Base-by-base conservation (phyloP, 2,888 invertebrate genomes). In the Serrognathus titanus region DNA sequence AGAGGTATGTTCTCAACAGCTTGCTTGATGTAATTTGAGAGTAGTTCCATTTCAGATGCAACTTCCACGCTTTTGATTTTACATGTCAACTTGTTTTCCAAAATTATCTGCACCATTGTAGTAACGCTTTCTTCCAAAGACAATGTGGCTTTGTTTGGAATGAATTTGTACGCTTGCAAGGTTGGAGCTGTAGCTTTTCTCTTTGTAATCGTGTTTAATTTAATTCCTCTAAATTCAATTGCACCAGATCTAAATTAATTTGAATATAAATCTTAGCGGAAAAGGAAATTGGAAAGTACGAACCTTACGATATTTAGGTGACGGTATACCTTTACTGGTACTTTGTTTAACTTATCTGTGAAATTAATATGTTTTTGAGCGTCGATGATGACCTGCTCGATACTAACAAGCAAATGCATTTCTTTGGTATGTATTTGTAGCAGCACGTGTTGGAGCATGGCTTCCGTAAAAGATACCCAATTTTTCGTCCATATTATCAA, bases 391-490 rank as follows among this genome's bases (percentile, higher is more conserved):
- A 68, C 11, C 6, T 50, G 41, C 7, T 61, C 58, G 31, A 68
- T 62, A 6, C 57, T 57, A 6, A 61, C 91, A 0, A 93, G 93
- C 0, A 93, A 82, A 69, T 86, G 82, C 1, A 92, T 81, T 2
- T 84, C 82, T 3, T 89, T 79, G 0, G 86, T 84, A 63, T 88
- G 85, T 41, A 83, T 79, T 10, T 85, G 83, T 9, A 92, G 70
- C 66, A 86, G 84, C 64, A 90, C 82, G 76, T 94, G 94, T 16
- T 16, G 16, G n/a, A 95, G 80, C 85, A 94, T 87, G 51, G 90
- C 89, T 75, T 94, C 94, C 81, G 94, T 85, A 76, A 92, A 94
- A 0, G 92, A 83, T 9, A 92, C 87, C 93, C 93, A 95, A 77
- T 93, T 92, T 67, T 87, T 87, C 48, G 83, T 81, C 93, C 93